These are phyloP conservation scores for Operophtera brumata DNA, from an alignment of 2,888 invertebrate species.

Conservation along the genomic window DNA sequence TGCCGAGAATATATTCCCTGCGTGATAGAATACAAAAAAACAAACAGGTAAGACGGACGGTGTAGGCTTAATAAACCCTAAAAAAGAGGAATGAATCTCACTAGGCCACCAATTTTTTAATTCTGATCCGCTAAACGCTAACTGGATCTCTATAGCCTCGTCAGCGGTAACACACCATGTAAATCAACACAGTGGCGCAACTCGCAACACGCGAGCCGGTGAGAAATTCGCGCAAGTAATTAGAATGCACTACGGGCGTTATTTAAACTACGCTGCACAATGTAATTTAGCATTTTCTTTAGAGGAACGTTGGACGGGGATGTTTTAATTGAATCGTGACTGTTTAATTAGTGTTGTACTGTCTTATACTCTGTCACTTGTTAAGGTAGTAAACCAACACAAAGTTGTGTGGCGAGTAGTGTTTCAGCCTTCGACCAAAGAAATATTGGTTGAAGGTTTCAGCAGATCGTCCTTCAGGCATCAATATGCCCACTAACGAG, in stretches of 20 bases:
- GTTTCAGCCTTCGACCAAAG: no score
- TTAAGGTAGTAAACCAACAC: neutral
- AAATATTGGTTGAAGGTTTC: no score
- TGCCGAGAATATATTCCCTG: no score
- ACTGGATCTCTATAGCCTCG: neutral
- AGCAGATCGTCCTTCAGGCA: no score
- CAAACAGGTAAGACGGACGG: no score
- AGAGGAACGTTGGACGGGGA: slow-evolving; percentile 15
- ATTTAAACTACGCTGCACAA: slow-evolving; percentile 25
- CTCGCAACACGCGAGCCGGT: slow-evolving; percentile 15
- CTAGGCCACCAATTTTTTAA: no score
- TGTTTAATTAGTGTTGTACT: slow-evolving; percentile 13
- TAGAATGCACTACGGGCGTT: slow-evolving; percentile 25
- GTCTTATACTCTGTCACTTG: slow-evolving; percentile 4
- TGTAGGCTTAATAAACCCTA: no score
- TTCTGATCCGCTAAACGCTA: no score
- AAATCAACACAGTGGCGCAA: slow-evolving; percentile 24
- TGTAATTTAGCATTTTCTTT: slow-evolving; percentile 27
- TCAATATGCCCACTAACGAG: no score
- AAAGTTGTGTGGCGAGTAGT: no score
- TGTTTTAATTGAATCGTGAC: slow-evolving; percentile 23
- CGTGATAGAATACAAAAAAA: no score
- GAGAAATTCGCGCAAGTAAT: slow-evolving; percentile 24
- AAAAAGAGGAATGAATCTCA: no score
- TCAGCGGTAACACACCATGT: slow-evolving; percentile 12